Conservation (phyloP, 2,797 vertebrate genomes). For the Mionectes olivaceus region DNA sequence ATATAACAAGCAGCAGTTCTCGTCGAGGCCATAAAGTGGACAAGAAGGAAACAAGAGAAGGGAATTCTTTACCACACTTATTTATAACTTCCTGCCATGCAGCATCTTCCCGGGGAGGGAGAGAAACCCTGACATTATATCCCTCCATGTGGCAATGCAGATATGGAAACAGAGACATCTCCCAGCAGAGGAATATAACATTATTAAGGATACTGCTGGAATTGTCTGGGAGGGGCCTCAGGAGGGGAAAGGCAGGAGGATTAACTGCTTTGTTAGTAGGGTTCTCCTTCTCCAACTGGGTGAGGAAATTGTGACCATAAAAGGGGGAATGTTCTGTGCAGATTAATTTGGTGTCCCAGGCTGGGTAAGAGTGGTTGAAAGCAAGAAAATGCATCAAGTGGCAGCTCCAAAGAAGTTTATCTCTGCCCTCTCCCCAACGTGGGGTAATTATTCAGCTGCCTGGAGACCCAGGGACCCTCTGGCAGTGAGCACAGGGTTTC, state of each 20-base stretch:
- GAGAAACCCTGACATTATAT: not conserved
- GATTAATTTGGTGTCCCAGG: not conserved
- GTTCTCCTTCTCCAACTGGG: not conserved
- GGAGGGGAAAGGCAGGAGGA: not conserved
- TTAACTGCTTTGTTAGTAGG: not conserved
- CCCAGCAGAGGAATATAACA: not conserved
- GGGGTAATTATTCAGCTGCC: constrained; percentile 31
- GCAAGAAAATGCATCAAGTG: not conserved
- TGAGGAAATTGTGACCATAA: not conserved
- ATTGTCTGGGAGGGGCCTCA: not conserved
- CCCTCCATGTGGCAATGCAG: not conserved
- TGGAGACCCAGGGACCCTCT: not conserved
- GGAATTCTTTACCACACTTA: not conserved
- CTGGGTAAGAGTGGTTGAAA: not conserved
- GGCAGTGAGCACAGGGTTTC: not conserved
- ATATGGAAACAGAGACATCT: constrained; percentile 14
- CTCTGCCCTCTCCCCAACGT: not conserved
- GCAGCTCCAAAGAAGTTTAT: not conserved
- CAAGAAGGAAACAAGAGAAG: not conserved
- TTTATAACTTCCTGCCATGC: not conserved
- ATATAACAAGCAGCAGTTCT: not conserved
- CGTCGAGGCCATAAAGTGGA: not conserved
- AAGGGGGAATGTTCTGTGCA: not conserved
- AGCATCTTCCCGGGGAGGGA: not conserved
- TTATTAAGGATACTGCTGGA: not conserved